These are phyloP conservation scores for Nephrotoma flavescens DNA, from an alignment of 2,888 invertebrate species.

Conservation along the genomic window DNA sequence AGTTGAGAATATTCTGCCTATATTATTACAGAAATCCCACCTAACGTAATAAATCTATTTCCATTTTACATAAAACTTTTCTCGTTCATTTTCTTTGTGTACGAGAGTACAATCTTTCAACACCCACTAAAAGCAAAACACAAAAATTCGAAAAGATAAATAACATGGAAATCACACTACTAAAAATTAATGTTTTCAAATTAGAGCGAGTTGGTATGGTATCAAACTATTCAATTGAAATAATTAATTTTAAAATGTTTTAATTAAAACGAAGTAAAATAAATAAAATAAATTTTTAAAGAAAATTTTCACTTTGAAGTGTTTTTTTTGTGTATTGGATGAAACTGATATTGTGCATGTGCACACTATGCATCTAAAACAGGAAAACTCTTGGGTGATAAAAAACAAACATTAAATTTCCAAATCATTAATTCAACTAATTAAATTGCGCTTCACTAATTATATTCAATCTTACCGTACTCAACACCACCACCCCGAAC, in stretches of 20 bases:
- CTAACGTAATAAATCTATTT: not conserved
- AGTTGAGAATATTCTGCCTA: not conserved
- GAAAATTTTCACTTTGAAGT: not conserved
- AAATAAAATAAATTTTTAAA: not conserved
- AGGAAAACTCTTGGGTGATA: not conserved
- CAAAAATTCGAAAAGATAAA: not conserved
- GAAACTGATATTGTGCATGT: not conserved
- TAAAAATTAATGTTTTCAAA: not conserved
- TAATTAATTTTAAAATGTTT: not conserved
- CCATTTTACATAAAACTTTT: not conserved
- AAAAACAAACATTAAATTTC: not conserved
- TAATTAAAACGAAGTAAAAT: not conserved
- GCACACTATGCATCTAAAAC: not conserved
- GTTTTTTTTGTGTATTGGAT: not conserved
- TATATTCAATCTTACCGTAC: not conserved
- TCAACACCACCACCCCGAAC: not conserved
- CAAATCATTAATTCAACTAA: not conserved
- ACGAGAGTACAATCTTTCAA: not conserved
- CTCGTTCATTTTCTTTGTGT: not conserved
- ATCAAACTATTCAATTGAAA: not conserved
- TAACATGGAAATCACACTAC: not conserved
- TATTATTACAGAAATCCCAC: not conserved
- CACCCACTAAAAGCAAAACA: not conserved
- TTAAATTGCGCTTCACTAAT: not conserved
- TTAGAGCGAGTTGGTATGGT: not conserved